Conservation (phyloP, 2,888 invertebrate genomes). For the Deilephila elpenor region DNA sequence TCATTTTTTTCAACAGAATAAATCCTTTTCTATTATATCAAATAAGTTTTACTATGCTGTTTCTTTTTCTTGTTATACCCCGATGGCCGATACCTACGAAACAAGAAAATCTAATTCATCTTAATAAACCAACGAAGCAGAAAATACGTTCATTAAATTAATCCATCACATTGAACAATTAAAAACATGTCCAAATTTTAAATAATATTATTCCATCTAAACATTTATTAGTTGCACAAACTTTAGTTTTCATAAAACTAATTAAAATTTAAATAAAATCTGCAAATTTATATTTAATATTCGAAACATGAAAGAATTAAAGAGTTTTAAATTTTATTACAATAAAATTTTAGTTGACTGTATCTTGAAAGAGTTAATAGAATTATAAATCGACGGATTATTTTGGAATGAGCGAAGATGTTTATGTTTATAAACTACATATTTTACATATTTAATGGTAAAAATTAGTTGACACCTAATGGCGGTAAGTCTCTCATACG, state of each 20-base stretch:
- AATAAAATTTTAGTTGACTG: background rate
- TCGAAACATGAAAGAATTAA: constrained; percentile 3
- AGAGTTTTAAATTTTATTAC: constrained; percentile 5
- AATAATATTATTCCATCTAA: constrained; percentile 7
- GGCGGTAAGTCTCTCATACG: too few relatives aligned
- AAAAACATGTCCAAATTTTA: constrained; percentile 2
- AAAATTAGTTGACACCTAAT: too few relatives aligned
- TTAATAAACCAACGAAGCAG: too few relatives aligned
- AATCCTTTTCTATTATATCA: too few relatives aligned
- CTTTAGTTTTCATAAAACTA: background rate
- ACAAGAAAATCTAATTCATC: too few relatives aligned
- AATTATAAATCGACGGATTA: background rate
- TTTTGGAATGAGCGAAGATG: background rate
- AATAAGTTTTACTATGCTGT: too few relatives aligned
- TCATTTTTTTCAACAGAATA: too few relatives aligned
- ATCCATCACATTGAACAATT: constrained; percentile 7
- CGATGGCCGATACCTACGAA: too few relatives aligned
- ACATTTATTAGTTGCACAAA: background rate
- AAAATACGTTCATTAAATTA: constrained; percentile 4
- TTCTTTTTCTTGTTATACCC: too few relatives aligned
- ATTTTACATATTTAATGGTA: too few relatives aligned
- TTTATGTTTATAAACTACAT: background rate
- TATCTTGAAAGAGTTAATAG: constrained; percentile 8
- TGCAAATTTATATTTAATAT: background rate
- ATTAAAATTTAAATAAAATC: background rate